Evolutionary conservation across 2,888 invertebrate genomes (phyloP).

Genomic region (Branchipolynoe longqiensis): DNA sequence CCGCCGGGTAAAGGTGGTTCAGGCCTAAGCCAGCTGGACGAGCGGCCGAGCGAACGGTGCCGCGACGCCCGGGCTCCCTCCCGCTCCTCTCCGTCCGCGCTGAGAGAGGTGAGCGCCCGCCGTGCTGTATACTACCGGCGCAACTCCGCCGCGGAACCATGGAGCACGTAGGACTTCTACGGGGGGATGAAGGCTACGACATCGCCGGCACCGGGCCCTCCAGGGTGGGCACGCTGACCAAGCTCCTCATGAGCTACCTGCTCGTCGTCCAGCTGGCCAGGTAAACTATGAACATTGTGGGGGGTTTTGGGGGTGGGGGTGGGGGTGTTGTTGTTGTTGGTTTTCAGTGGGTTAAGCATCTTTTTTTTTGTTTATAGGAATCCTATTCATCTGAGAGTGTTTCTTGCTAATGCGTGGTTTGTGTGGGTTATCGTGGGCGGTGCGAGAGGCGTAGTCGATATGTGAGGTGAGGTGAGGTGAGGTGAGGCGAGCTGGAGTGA

Average conservation of each 20-base stretch:
- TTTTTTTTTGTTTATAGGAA: too few relatives aligned
- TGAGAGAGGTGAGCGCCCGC: not conserved
- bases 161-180: slow-evolving; percentile 44
- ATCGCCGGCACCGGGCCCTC: not conserved
- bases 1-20: not conserved
- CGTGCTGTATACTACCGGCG: not conserved
- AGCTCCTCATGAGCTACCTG: slow-evolving; percentile 10
- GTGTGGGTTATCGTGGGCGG: too few relatives aligned
- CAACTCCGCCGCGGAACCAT: too few relatives aligned
- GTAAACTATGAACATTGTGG: not conserved
- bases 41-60: too few relatives aligned
- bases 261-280: slow-evolving; percentile 35
- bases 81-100: too few relatives aligned
- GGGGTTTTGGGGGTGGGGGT: not conserved
- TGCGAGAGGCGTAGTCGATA: too few relatives aligned
- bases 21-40: not conserved
- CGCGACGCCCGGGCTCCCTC: too few relatives aligned
- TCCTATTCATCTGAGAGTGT: too few relatives aligned
- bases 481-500: too few relatives aligned
- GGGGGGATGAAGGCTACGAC: not conserved
- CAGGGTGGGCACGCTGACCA: not conserved
- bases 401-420: too few relatives aligned
- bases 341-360: too few relatives aligned
- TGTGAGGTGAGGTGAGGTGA: too few relatives aligned
- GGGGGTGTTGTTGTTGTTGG: not conserved